Evolutionary conservation across 30 jellyfish, hydroid and myxozoan species (phyloP).

Genomic region (Mastigias papua): DNA sequence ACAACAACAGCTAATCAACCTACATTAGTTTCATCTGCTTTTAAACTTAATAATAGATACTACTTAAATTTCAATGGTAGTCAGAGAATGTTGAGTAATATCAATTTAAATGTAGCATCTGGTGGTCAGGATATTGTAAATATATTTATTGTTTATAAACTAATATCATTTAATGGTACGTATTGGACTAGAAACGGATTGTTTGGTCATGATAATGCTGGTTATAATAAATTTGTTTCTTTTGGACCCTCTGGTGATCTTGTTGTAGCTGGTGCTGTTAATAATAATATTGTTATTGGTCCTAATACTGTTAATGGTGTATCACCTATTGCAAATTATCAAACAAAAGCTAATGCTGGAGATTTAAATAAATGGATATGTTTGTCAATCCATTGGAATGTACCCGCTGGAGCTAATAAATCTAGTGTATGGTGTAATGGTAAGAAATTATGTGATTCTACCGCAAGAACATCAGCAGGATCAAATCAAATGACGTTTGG

Average conservation of each 20-base stretch:
- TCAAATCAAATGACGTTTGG: constrained; percentile 65
- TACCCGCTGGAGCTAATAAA: constrained; percentile 34
- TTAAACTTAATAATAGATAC: constrained; percentile 29
- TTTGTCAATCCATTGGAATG: constrained; percentile 45
- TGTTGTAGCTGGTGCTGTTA: constrained; percentile 7
- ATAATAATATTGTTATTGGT: constrained; percentile 2
- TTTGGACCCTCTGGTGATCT: constrained; percentile 36
- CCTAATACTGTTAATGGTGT: constrained; percentile 10
- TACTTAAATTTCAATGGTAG: constrained; percentile 43
- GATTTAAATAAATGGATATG: constrained; percentile 51
- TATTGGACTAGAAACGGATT: constrained; percentile 43
- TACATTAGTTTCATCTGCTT: constrained; percentile 30
- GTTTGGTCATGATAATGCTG: constrained; percentile 66
- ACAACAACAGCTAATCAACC: constrained; percentile 51
- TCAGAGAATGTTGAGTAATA: constrained; percentile 53
- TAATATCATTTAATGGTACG: constrained; percentile 33
- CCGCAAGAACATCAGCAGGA: constrained; percentile 54
- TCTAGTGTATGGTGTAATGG: constrained; percentile 63
- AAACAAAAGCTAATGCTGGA: constrained; percentile 56
- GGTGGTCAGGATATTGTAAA: constrained; percentile 47
- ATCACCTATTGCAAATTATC: constrained; percentile 25
- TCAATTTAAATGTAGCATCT: constrained; percentile 41
- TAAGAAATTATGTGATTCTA: constrained; percentile 40
- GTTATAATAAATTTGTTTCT: constrained; percentile 25
- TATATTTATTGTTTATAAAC: constrained; percentile 18